Conservation (phyloP, 2,888 invertebrate species). For the Macrosiphum euphorbiae region DNA sequence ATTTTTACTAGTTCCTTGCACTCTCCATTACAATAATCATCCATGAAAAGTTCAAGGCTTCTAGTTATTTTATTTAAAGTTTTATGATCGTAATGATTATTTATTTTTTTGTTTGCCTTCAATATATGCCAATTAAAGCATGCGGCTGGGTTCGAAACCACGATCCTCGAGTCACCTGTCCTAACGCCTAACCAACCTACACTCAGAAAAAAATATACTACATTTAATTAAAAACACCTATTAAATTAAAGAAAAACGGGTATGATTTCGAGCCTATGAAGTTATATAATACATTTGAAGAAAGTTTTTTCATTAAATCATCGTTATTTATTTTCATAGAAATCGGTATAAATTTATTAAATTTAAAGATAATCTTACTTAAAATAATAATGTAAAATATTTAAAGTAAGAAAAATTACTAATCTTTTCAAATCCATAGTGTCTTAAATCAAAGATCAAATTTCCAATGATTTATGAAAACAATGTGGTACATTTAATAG, state of each 20-base stretch:
- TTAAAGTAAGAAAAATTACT: neutral
- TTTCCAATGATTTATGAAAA: constrained; percentile 10
- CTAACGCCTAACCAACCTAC: too few species aligned
- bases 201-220: neutral
- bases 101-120: too few species aligned
- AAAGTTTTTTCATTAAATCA: constrained; percentile 11
- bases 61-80: too few species aligned
- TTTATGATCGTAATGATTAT: too few species aligned
- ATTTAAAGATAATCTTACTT: constrained; percentile 8
- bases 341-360: neutral
- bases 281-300: constrained; percentile 1
- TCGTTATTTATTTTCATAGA: neutral
- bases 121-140: too few species aligned
- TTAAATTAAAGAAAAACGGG: constrained; percentile 3
- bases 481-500: neutral
- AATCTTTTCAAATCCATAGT: neutral
- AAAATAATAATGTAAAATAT: neutral
- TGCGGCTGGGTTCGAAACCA: too few species aligned
- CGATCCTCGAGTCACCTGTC: too few species aligned
- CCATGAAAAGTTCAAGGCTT: too few species aligned
- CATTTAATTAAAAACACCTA: constrained; percentile 7
- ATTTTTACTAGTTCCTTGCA: too few species aligned
- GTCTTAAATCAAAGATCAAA: neutral
- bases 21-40: too few species aligned
- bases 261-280: constrained; percentile 19